Conservation (phyloP, 2,113 vertebrate genomes). For the Muntiacus muntjak region DNA sequence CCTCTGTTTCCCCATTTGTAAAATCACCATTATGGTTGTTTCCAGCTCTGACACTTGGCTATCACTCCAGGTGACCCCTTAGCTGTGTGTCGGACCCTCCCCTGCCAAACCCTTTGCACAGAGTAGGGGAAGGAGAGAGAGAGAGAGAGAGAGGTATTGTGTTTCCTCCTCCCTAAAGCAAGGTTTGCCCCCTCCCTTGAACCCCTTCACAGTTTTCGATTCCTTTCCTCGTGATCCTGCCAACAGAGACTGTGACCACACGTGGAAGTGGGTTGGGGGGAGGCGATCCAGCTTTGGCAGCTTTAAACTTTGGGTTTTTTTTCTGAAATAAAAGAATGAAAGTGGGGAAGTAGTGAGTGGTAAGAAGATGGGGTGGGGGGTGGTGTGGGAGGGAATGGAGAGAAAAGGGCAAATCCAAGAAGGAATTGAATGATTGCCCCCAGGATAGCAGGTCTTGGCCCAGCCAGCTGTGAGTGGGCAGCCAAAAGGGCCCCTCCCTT, state of each 20-base stretch:
- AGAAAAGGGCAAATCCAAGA: constrained; percentile 42
- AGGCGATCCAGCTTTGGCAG: constrained; percentile 14
- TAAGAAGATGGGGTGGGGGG: background rate
- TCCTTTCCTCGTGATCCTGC: constrained; percentile 26
- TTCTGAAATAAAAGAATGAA: constrained; percentile 18
- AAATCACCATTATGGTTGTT: background rate
- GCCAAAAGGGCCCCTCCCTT: constrained; percentile 31
- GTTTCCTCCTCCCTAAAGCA: background rate
- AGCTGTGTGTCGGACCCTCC: background rate
- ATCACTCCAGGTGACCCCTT: background rate
- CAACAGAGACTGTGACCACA: constrained; percentile 2
- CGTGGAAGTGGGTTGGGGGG: background rate
- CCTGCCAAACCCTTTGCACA: background rate
- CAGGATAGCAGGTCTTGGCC: background rate
- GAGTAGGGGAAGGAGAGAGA: background rate
- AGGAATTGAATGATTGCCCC: background rate
- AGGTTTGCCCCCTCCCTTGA: background rate
- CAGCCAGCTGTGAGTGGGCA: constrained; percentile 26
- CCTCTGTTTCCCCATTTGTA: background rate
- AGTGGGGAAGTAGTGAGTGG: background rate
- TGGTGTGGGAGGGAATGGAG: background rate
- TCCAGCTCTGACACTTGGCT: background rate
- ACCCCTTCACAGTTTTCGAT: constrained; percentile 10
- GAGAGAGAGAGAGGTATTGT: too few relatives aligned
- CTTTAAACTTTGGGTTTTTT: background rate